Evolutionary conservation across 2,797 vertebrate species (phyloP).

Genomic region (Cirrhinus mrigala): DNA sequence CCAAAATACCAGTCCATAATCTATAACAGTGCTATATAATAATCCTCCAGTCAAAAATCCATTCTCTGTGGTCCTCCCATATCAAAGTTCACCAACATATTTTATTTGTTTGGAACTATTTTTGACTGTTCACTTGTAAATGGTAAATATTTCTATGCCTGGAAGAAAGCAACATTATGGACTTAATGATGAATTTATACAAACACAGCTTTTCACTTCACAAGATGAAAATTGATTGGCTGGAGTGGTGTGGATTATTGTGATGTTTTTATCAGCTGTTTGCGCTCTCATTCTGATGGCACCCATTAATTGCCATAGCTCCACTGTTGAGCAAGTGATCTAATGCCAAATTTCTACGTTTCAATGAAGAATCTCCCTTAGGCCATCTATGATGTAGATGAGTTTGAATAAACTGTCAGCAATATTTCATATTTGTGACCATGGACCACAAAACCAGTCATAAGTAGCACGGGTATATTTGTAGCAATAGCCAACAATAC

Average conservation of each 20-base stretch:
- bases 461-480: too few species aligned
- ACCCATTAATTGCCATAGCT: background rate
- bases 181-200: background rate
- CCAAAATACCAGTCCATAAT: background rate
- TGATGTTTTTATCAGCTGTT: background rate
- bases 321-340: background rate
- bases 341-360: background rate
- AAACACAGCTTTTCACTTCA: background rate
- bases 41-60: too few species aligned
- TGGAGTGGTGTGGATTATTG: background rate
- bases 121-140: background rate
- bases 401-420: background rate
- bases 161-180: background rate
- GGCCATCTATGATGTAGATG: background rate
- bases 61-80: too few species aligned
- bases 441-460: too few species aligned
- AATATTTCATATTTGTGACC: background rate
- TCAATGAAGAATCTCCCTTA: background rate
- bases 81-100: too few species aligned
- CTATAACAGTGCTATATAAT: too few species aligned
- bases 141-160: too few species aligned
- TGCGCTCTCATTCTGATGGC: background rate
- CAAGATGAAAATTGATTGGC: background rate
- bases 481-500: too few species aligned
- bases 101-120: too few species aligned